Evolutionary conservation across 1,140 invertebrate genomes (phyloP).

Genomic region (Caenorhabditis brenneri): DNA sequence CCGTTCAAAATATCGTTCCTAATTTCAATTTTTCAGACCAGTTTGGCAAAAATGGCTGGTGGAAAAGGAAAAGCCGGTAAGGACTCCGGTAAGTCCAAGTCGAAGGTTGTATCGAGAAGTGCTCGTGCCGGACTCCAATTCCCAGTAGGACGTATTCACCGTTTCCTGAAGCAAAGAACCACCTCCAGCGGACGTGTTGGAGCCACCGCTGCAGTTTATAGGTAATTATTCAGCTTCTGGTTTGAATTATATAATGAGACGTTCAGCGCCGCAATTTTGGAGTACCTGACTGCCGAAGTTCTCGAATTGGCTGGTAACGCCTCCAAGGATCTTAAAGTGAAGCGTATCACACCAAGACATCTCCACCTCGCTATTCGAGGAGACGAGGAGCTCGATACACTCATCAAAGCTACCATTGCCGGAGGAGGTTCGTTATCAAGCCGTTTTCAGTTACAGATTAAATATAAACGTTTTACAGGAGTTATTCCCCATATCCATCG

Average conservation of each 20-base stretch:
- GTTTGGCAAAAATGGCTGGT: conserved; percentile 56
- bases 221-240: background rate
- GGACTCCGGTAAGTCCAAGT: conserved; percentile 99
- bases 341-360: conserved; percentile 98
- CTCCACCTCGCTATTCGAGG: conserved; percentile 97
- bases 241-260: background rate
- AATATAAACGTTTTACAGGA: conserved; percentile 52
- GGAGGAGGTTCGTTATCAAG: conserved; percentile 92
- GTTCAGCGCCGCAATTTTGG: conserved; percentile 88
- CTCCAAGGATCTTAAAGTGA: conserved; percentile 98
- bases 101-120: conserved; percentile 93
- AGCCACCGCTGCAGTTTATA: conserved; percentile 97
- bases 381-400: conserved; percentile 97
- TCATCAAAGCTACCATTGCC: conserved; percentile 99
- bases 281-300: conserved; percentile 80
- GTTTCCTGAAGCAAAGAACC: conserved; percentile 96
- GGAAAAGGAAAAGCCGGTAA: conserved; percentile 92
- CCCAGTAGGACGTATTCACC: conserved; percentile 96
- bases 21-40: background rate
- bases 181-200: conserved; percentile 97
- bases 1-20: background rate
- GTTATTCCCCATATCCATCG: conserved; percentile 61
- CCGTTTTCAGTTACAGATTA: conserved; percentile 54
- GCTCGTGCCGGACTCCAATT: conserved; percentile 98
- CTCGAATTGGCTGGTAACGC: conserved; percentile 88